These are phyloP conservation scores for Malurus melanocephalus DNA, from an alignment of 2,113 vertebrate genomes.

Conservation along the genomic window DNA sequence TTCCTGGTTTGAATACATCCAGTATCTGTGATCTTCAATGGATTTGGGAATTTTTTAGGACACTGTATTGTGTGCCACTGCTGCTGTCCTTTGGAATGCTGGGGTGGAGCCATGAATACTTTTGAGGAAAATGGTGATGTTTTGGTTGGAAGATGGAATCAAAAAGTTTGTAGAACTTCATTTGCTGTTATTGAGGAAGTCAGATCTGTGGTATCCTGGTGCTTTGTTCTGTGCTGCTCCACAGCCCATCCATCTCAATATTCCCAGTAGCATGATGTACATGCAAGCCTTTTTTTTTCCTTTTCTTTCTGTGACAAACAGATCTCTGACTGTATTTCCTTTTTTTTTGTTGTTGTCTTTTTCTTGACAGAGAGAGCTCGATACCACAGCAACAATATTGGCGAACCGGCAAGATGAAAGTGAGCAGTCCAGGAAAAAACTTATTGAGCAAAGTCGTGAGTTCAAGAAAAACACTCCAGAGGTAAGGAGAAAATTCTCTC, in stretches of 20 bases:
- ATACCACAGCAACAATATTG: conserved; percentile 94
- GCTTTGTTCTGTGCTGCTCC: neutral
- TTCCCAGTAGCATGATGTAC: neutral
- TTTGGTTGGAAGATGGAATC: neutral
- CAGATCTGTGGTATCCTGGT: neutral
- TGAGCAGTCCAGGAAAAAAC: conserved; percentile 95
- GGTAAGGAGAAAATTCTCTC: conserved; percentile 74
- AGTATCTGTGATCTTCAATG: neutral
- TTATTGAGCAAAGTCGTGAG: conserved; percentile 97
- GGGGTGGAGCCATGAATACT: neutral
- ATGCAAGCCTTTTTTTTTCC: rapidly evolving
- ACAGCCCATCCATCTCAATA: rapidly evolving
- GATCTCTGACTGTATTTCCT: neutral
- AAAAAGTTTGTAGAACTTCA: neutral
- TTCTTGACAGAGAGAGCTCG: conserved; percentile 90
- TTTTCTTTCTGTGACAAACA: neutral
- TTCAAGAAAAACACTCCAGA: conserved; percentile 99
- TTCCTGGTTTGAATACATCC: neutral
- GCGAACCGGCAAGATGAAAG: conserved; percentile 99
- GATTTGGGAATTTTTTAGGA: neutral
- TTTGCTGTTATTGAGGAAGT: neutral
- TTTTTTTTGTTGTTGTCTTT: neutral
- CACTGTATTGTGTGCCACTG: neutral
- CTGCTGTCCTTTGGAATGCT: neutral
- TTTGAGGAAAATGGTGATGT: neutral